A percentile compares a stretch with the other conserved stretches of the same genome.
Evolutionary conservation across 2,113 vertebrate genomes (phyloP).

Genomic region (Corythoichthys haematopterus): DNA sequence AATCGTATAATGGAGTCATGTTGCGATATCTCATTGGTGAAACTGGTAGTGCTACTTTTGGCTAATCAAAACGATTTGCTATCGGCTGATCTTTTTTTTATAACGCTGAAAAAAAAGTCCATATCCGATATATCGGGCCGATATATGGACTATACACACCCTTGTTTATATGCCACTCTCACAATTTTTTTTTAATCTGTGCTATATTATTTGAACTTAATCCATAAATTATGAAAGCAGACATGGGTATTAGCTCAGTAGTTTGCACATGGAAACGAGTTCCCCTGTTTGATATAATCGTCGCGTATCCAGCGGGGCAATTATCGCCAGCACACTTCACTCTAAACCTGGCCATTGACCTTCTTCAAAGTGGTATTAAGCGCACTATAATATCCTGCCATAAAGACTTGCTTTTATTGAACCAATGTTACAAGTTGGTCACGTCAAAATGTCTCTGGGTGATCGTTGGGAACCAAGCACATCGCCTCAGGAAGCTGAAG

Average conservation of each 20-base stretch:
- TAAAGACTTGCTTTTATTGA: constrained; percentile 58
- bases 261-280: constrained; percentile 54
- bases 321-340: constrained; percentile 46
- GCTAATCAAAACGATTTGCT: too few relatives aligned
- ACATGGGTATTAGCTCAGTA: constrained; percentile 18
- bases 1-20: too few relatives aligned
- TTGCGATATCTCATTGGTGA: too few relatives aligned
- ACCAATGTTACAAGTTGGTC: constrained; percentile 38
- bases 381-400: constrained; percentile 52
- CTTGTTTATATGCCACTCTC: too few relatives aligned
- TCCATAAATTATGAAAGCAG: constrained; percentile 5
- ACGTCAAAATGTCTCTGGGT: constrained; percentile 16
- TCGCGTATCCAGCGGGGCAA: constrained; percentile 36
- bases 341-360: constrained; percentile 56
- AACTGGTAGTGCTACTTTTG: too few relatives aligned
- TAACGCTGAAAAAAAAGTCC: too few relatives aligned
- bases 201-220: too few relatives aligned
- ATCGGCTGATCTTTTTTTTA: too few relatives aligned
- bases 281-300: constrained; percentile 42
- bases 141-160: too few relatives aligned
- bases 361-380: constrained; percentile 61
- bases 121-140: too few relatives aligned
- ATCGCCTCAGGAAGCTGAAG: constrained; percentile 19
- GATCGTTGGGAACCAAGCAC: constrained; percentile 21
- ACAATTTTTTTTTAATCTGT: too few relatives aligned